Conservation (phyloP, 1,140 invertebrate genomes). For the Drosophila kepulauana region DNA sequence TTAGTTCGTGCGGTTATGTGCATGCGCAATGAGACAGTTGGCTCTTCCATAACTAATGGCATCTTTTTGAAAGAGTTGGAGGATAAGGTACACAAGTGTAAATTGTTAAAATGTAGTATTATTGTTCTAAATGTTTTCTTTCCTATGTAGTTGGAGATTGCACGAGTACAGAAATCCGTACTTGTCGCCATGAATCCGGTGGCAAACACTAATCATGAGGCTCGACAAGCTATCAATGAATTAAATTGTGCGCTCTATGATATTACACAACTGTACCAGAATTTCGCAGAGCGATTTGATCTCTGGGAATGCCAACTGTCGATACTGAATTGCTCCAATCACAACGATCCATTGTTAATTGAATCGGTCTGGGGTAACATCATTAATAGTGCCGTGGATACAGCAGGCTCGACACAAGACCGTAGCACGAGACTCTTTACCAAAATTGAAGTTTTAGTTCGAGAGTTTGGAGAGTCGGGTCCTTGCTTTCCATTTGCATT, state of each 20-base stretch:
- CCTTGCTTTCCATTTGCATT: constrained; percentile 92
- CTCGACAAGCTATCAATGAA: constrained; percentile 62
- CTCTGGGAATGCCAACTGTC: constrained; percentile 94
- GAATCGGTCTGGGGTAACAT: constrained; percentile 93
- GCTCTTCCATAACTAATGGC: constrained; percentile 91
- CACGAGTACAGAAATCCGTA: constrained; percentile 78
- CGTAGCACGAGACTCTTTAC: constrained; percentile 89
- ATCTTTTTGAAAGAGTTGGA: constrained; percentile 96
- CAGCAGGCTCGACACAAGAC: constrained; percentile 87
- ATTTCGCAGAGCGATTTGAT: constrained; percentile 92
- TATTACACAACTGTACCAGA: constrained; percentile 90
- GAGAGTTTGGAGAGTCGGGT: constrained; percentile 90
- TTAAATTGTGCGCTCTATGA: constrained; percentile 78
- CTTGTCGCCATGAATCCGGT: constrained; percentile 61
- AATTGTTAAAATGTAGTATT: neutral
- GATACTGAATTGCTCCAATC: constrained; percentile 93
- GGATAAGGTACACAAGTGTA: constrained; percentile 91
- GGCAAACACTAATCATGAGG: constrained; percentile 44
- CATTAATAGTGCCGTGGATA: constrained; percentile 87
- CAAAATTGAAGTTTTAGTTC: constrained; percentile 90
- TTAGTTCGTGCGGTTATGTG: constrained; percentile 97
- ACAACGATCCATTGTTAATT: constrained; percentile 91
- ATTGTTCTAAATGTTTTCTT: neutral
- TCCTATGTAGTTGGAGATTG: constrained; percentile 74
- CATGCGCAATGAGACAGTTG: constrained; percentile 94